phyloP scores from a whole-genome alignment of 2,113 vertebrate species.

The Cervus canadensis region DNA sequence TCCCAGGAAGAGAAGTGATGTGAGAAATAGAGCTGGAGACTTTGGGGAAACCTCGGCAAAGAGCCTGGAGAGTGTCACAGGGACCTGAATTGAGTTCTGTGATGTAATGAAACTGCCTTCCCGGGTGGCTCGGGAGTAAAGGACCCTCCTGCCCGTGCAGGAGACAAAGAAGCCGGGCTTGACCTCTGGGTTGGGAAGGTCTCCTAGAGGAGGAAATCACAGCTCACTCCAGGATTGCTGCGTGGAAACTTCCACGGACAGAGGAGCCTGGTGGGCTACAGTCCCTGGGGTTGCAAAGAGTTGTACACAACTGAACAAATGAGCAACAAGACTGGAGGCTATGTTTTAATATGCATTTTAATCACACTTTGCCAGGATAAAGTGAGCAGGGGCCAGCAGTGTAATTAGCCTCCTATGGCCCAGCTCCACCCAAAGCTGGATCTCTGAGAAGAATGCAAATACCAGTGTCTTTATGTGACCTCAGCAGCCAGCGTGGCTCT shows the following conservation, averaged over 20 bases:
- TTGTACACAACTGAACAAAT: neutral
- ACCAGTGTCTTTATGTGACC: neutral
- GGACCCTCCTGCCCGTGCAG: too few species aligned
- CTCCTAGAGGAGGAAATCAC: neutral
- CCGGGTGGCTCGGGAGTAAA: neutral
- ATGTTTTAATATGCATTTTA: neutral
- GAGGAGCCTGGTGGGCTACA: neutral
- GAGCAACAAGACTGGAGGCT: neutral
- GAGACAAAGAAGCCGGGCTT: neutral
- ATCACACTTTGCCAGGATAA: neutral
- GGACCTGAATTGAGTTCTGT: neutral
- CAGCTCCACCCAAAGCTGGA: neutral
- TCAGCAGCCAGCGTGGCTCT: neutral
- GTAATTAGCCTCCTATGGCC: neutral
- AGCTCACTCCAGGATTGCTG: neutral
- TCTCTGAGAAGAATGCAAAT: neutral
- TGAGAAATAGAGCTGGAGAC: neutral
- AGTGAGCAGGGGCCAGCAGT: too few species aligned
- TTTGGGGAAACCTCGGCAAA: neutral
- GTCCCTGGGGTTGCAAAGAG: neutral
- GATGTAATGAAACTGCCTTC: neutral
- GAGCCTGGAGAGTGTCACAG: neutral
- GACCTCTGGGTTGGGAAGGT: neutral
- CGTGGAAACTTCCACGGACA: neutral
- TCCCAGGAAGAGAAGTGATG: neutral